A percentile compares a stretch with the other conserved stretches of the same genome.
These are phyloP conservation scores for Halictus rubicundus DNA, from an alignment of 1,140 invertebrate genomes.

Conservation along the genomic window DNA sequence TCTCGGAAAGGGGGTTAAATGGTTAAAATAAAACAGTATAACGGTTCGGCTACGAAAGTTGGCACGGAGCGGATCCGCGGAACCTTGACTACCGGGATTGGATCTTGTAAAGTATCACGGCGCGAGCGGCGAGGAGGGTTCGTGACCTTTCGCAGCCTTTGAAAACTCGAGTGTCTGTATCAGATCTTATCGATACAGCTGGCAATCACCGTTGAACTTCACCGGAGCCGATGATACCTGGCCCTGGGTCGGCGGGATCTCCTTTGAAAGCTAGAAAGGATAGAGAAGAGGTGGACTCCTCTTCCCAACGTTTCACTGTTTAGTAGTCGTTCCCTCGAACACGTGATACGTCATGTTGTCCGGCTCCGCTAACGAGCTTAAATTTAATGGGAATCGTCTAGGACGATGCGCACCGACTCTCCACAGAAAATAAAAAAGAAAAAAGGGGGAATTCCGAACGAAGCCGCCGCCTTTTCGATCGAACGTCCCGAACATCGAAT, in stretches of 20 bases:
- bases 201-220: conserved; percentile 50
- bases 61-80: conserved; percentile 15
- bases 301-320: conserved; percentile 45
- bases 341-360: conserved; percentile 44
- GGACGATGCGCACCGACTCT: not conserved
- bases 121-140: conserved; percentile 56
- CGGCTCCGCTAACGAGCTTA: conserved; percentile 51
- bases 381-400: conserved; percentile 47
- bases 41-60: conserved; percentile 23
- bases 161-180: conserved; percentile 67
- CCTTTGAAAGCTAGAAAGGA: conserved; percentile 55
- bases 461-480: not conserved
- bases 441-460: conserved; percentile 33
- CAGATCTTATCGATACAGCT: conserved; percentile 69
- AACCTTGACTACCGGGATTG: conserved; percentile 13
- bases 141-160: conserved; percentile 66
- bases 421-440: not conserved
- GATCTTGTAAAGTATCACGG: conserved; percentile 40
- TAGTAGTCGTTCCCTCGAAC: conserved; percentile 57
- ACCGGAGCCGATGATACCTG: conserved; percentile 57
- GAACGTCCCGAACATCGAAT: not conserved
- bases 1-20: conserved; percentile 17
- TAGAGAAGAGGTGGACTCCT: not conserved
- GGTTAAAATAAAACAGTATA: conserved; percentile 1
- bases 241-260: conserved; percentile 31